Evolutionary conservation across 2,888 invertebrate genomes (phyloP).

Genomic region (Oligia strigilis): DNA sequence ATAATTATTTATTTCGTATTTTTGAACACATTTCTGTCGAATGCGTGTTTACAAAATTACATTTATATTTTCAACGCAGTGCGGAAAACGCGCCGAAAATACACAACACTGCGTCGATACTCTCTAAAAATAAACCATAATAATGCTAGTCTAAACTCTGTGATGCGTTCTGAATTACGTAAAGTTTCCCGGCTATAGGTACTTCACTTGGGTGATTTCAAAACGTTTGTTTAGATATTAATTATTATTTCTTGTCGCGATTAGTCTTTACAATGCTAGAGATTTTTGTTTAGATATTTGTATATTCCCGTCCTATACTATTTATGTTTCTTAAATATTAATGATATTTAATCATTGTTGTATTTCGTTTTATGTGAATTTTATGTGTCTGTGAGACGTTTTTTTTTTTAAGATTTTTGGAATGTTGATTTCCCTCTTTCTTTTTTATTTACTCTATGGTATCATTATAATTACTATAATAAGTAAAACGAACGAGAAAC

Average conservation of each 20-base stretch:
- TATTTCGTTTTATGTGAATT: conserved; percentile 40
- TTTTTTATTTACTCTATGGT: conserved; percentile 72
- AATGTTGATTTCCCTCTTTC: conserved; percentile 75
- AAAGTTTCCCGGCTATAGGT: conserved; percentile 64
- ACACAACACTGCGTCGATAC: conserved; percentile 73
- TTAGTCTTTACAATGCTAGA: conserved; percentile 60
- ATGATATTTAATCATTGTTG: conserved; percentile 36
- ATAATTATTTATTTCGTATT: conserved; percentile 23
- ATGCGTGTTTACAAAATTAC: conserved; percentile 68
- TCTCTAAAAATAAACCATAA: conserved; percentile 71
- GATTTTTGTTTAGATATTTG: conserved; percentile 51
- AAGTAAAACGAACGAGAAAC: conserved; percentile 74
- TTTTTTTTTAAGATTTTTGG: conserved; percentile 68
- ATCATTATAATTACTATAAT: conserved; percentile 78
- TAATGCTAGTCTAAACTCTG: conserved; percentile 61
- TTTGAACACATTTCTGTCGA: conserved; percentile 35
- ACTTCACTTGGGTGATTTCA: conserved; percentile 43
- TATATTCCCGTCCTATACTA: conserved; percentile 35
- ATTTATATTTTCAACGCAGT: conserved; percentile 63
- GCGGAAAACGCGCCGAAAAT: conserved; percentile 73
- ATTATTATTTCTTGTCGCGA: conserved; percentile 16
- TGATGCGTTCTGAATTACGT: conserved; percentile 71
- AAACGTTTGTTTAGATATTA: conserved; percentile 45
- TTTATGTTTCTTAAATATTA: conserved; percentile 31
- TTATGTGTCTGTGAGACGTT: conserved; percentile 48